Base-by-base conservation (phyloP, 2,797 vertebrate species). In the Acipenser oxyrinchus region DNA sequence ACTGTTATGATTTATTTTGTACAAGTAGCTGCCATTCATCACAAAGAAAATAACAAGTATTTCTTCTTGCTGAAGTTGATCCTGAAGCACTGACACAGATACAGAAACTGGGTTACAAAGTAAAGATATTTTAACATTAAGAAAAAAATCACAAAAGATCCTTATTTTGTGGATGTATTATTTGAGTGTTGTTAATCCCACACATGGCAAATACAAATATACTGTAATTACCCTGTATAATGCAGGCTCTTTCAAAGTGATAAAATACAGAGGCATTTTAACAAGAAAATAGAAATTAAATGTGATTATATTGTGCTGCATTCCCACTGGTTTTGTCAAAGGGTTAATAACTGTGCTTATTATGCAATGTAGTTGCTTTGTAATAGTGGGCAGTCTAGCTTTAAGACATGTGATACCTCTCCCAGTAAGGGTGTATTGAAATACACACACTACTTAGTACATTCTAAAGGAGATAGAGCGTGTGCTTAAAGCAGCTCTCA, bases 361-460 rank as follows among this genome's bases (percentile, higher is more conserved):
- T 79, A 80, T 75, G 75, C 72, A 76, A 83, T 82, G 71, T 77
- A 78, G 77, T 81, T 71, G 75, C 74, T 73, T 84, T 77, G 74
- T 73, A 77, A 81, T 74, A 77, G 78, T 75, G 87, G 86, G 87
- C 85, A 83, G 84, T 93, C 89, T 91, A 89, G 79, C 94, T 96
- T 94, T 95, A 94, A 96, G 93, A 91, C 89, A 82, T 91, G 89
- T 86, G 91, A 90, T 91, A 79, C 87, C 87, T 86, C 79, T 73
- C 87, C 37, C 84, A 89, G 90, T 88, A 78, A 89, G 89, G 89
- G 80, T 88, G 86, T 73, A 82, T 74, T 91, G 90, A 90, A 88
- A 88, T 77, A 84, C 86, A 84, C 86, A 69, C 85, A 82, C 84
- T 84, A 83, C 86, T 91, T 87, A 84, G 85, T 81, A 78, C 80